A percentile compares a stretch with the other conserved stretches of the same genome.
phyloP scores from a whole-genome alignment of 2,888 invertebrate species.

The Athrips mouffetella region DNA sequence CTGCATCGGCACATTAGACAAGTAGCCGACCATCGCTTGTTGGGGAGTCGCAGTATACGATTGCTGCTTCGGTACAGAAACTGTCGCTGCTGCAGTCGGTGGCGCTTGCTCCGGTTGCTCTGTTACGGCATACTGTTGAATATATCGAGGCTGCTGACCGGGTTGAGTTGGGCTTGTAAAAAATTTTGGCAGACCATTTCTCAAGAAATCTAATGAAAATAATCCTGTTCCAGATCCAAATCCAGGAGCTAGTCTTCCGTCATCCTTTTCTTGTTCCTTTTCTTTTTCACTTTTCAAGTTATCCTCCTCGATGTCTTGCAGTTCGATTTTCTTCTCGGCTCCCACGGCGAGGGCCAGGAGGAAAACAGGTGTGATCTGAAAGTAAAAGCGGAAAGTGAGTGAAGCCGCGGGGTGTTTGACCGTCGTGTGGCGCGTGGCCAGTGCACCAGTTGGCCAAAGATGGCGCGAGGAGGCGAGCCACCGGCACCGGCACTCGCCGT shows the following conservation, averaged over 20 bases:
- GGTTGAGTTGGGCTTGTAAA: slow-evolving; percentile 43
- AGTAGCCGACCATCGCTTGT: slow-evolving; percentile 63
- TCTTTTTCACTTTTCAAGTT: slow-evolving; percentile 80
- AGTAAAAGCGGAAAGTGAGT: slow-evolving; percentile 57
- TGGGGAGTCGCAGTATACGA: slow-evolving; percentile 41
- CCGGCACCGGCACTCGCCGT: too few species aligned
- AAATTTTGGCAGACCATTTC: slow-evolving; percentile 51
- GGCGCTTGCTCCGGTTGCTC: slow-evolving; percentile 53
- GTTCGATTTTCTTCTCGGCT: slow-evolving; percentile 81
- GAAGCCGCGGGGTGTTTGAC: slow-evolving; percentile 35
- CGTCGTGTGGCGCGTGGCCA: slow-evolving; percentile 37
- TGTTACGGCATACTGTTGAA: slow-evolving; percentile 67
- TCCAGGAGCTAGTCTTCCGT: slow-evolving; percentile 34
- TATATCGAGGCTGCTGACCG: slow-evolving; percentile 50
- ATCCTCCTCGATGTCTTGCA: slow-evolving; percentile 87
- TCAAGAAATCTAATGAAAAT: slow-evolving; percentile 53
- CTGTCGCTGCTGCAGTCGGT: slow-evolving; percentile 21
- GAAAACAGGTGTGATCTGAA: slow-evolving; percentile 61
- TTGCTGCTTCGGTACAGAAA: slow-evolving; percentile 33
- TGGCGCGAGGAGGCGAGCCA: slow-evolving; percentile 43
- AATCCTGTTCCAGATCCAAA: slow-evolving; percentile 32
- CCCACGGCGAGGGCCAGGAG: slow-evolving; percentile 50
- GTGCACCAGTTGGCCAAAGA: slow-evolving; percentile 39
- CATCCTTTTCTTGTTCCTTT: slow-evolving; percentile 45
- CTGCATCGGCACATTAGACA: slow-evolving; percentile 69